phyloP scores from a whole-genome alignment of 1,140 invertebrate genomes.

The Drosophila saltans region DNA sequence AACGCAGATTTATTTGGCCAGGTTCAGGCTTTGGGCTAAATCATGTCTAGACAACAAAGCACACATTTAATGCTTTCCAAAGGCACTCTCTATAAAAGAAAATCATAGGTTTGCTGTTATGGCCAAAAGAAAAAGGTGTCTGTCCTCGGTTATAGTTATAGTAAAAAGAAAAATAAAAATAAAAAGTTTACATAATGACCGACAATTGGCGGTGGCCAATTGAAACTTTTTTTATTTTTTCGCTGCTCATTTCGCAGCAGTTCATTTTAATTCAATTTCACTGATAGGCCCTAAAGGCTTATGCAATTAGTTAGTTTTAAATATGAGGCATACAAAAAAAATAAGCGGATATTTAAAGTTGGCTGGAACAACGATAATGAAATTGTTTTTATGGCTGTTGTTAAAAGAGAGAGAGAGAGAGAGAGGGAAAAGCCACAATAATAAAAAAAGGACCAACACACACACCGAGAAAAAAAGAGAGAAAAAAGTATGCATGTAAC shows the following conservation, averaged over 20 bases:
- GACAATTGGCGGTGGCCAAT: slow-evolving; percentile 40
- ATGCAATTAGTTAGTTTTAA: slow-evolving; percentile 17
- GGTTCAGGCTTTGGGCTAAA: slow-evolving; percentile 56
- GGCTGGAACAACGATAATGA: slow-evolving; percentile 9
- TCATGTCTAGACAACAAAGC: slow-evolving; percentile 69
- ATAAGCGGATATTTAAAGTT: slow-evolving; percentile 11
- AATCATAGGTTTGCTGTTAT: slow-evolving; percentile 16
- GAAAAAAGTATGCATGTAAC: slow-evolving; percentile 14
- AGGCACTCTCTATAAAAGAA: slow-evolving; percentile 17
- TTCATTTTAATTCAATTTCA: slow-evolving; percentile 53
- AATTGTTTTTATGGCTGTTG: slow-evolving; percentile 15
- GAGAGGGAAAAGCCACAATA: slow-evolving; percentile 5
- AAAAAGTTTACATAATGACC: slow-evolving; percentile 24
- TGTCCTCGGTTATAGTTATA: neutral
- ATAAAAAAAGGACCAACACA: neutral
- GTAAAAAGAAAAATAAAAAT: too few species aligned
- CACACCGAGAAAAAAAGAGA: neutral
- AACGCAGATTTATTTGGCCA: slow-evolving; percentile 69
- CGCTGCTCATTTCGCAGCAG: neutral
- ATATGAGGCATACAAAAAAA: slow-evolving; percentile 2
- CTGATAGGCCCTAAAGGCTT: slow-evolving; percentile 7
- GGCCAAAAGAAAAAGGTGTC: slow-evolving; percentile 6
- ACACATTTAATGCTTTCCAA: slow-evolving; percentile 51
- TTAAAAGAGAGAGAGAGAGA: neutral
- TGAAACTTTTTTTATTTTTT: slow-evolving; percentile 29